Conservation (phyloP, 2,888 invertebrate species). For the Atrina japonica region DNA sequence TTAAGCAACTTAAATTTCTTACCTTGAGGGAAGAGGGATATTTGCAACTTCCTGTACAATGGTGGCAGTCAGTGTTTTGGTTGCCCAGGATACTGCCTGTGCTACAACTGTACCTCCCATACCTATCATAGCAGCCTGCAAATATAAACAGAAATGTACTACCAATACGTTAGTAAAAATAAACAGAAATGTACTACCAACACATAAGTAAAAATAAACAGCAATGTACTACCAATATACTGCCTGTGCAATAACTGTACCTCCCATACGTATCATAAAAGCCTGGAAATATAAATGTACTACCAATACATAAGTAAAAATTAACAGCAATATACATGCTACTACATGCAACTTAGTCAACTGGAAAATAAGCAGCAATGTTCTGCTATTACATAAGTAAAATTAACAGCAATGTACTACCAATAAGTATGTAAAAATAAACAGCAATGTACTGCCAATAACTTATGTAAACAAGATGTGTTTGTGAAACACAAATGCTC, state of each 20-base stretch:
- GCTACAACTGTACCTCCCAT: slow-evolving; percentile 78
- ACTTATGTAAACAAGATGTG: background rate
- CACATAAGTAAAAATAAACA: no score
- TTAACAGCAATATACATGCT: no score
- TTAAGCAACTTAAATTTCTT: no score
- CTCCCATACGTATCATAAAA: slow-evolving; percentile 77
- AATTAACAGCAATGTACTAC: background rate
- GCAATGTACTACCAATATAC: slow-evolving; percentile 67
- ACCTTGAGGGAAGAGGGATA: slow-evolving; percentile 79
- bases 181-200: no score
- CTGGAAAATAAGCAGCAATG: background rate
- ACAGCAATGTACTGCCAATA: background rate
- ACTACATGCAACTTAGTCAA: no score
- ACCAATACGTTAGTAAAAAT: no score
- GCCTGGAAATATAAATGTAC: slow-evolving; percentile 62
- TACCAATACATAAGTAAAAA: no score
- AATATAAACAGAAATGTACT: slow-evolving; percentile 19
- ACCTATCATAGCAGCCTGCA: slow-evolving; percentile 76
- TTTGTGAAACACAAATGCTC: no score
- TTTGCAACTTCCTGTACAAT: slow-evolving; percentile 79
- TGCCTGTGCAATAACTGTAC: slow-evolving; percentile 77
- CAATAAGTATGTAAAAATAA: background rate
- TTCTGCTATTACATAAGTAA: slow-evolving; percentile 65
- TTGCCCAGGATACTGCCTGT: slow-evolving; percentile 79
- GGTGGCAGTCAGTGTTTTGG: slow-evolving; percentile 80